Evolutionary conservation across 2,888 invertebrate species (phyloP), one percentile per base, ranked within the genome.

Genomic region (Colletes collaris): DNA sequence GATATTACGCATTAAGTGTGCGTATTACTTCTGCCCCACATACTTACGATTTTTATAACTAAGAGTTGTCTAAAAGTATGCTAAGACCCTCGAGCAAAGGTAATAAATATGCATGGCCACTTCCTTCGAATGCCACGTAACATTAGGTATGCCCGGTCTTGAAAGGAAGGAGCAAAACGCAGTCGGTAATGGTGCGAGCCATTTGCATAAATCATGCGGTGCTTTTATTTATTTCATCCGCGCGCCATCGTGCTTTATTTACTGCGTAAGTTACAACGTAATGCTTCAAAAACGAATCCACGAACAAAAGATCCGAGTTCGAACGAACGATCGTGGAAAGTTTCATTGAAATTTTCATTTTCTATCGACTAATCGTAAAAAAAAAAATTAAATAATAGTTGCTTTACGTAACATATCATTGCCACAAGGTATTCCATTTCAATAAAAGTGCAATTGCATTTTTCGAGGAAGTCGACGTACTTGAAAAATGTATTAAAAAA

Each of bases 91-190:
- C 65, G 46, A 70, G 76, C 63, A 72, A 65, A 53, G 62, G 82
- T 78, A 71, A 72, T 85, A 86, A 86, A 79, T 86, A 86, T 86
- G 86, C 86, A 63, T 66, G 11, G 70, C 81, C 81, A 77, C 82
- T 86, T 86, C 80, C 86, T 79, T 69, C 53, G 58, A 73, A 59
- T 66, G 80, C 75, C 58, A 76, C 66, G 79, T 79, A 74, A 75
- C 77, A 80, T 72, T 78, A 80, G 85, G 74, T 66, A 77, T 68
- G 84, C 68, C 69, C n/a, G 46, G 67, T 74, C 69, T 74, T 53
- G 70, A 71, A 82, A 74, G 81, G 77, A 79, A 83, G 59, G 68
- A 73, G 74, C 55, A 74, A 69, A 85, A 83, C 72, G 76, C 70
- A 70, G 68, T 76, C 76, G 60, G 79, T 73, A 79, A 85, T 76